phyloP scores from a whole-genome alignment of 2,888 invertebrate species.

The Campopleginae sp. region DNA sequence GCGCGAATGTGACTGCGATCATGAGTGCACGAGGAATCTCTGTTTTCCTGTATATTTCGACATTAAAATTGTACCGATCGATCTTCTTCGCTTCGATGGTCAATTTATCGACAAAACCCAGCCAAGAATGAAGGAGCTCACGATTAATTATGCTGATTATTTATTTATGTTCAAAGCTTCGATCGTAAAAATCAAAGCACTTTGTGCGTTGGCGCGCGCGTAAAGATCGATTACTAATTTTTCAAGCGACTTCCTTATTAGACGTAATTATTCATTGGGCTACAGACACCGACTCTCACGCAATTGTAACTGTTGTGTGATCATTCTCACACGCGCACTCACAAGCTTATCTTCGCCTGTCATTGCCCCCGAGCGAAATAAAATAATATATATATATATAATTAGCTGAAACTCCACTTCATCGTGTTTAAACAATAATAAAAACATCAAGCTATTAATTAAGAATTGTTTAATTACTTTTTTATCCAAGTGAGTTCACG shows the following conservation, averaged over 20 bases:
- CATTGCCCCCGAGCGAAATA: neutral
- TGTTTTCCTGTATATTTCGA: neutral
- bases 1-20: neutral
- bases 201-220: slow-evolving; percentile 51
- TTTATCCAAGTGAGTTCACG: neutral
- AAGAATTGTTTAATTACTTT: neutral
- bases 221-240: slow-evolving; percentile 64
- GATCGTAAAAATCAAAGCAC: slow-evolving; percentile 43
- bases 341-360: neutral
- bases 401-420: neutral
- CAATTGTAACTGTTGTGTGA: slow-evolving; percentile 33
- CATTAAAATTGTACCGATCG: neutral
- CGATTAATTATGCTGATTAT: slow-evolving; percentile 1
- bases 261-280: slow-evolving; percentile 63
- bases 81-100: neutral
- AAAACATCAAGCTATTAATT: neutral
- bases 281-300: slow-evolving; percentile 54
- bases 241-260: slow-evolving; percentile 65
- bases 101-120: neutral
- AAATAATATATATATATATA: neutral
- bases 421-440: slow-evolving; percentile 17
- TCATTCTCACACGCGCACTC: neutral
- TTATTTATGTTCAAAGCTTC: slow-evolving; percentile 18
- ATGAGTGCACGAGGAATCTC: neutral
- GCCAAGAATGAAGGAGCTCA: neutral